phyloP scores from a whole-genome alignment of 2,888 invertebrate genomes.

The Lordiphosa andalusiaca region DNA sequence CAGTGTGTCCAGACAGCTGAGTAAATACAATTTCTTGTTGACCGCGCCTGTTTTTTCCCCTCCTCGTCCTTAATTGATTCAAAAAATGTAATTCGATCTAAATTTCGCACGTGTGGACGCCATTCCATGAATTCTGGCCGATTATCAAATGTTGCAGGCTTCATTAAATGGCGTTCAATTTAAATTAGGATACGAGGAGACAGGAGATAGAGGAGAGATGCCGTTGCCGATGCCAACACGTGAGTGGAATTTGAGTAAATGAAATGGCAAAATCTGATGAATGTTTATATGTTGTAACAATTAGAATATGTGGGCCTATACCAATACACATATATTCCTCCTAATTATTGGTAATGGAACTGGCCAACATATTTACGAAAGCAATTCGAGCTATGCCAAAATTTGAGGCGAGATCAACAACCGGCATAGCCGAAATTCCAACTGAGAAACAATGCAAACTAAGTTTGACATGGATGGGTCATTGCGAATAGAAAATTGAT shows the following conservation, averaged over 20 bases:
- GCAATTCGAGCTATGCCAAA: neutral
- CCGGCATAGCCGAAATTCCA: too few relatives aligned
- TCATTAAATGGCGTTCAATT: constrained; percentile 34
- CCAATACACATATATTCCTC: neutral
- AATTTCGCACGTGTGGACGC: constrained; percentile 34
- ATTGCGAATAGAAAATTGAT: too few relatives aligned
- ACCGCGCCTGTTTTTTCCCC: constrained; percentile 37
- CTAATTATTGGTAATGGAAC: constrained; percentile 3
- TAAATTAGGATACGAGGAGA: constrained; percentile 29
- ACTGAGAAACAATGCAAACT: too few relatives aligned
- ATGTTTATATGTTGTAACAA: constrained; percentile 3
- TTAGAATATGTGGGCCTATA: constrained; percentile 2
- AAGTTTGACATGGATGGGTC: too few relatives aligned
- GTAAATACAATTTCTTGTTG: constrained; percentile 42
- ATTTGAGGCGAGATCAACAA: neutral
- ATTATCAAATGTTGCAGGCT: constrained; percentile 21
- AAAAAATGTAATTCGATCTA: constrained; percentile 49
- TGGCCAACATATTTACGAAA: constrained; percentile 1
- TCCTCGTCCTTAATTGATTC: constrained; percentile 55
- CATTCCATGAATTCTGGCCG: constrained; percentile 7
- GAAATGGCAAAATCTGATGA: constrained; percentile 7
- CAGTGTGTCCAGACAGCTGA: constrained; percentile 24
- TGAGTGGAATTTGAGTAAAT: too few relatives aligned
- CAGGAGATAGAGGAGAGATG: neutral
- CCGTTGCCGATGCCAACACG: too few relatives aligned